Evolutionary conservation across 2,888 invertebrate genomes (phyloP), one percentile per base, ranked within the genome.

Genomic region (Schizotus pectinicornis): DNA sequence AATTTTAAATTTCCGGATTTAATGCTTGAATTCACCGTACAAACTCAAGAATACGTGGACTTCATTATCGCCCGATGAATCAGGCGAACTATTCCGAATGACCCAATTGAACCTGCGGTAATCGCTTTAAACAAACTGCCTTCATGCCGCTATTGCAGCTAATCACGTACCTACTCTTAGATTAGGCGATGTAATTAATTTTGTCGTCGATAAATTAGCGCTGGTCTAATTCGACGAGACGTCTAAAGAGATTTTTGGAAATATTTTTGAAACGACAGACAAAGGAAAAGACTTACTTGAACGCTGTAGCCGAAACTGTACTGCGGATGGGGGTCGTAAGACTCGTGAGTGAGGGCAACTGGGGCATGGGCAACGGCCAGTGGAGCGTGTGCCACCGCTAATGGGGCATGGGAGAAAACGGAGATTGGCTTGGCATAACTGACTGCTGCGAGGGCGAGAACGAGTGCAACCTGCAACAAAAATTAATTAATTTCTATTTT

Each of bases 231-330:
- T 38, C 11, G 38, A 38, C 22, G 3, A 22, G 5, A 37, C 22
- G 22, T 22, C 6, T 2, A 35, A 35, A n/a, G 9, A 35, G n/a
- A 35, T 35, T 35, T 6, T 9, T 35, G 6, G 3, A 35, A 9
- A 3, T 35, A 9, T 9, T 9, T 42, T 22, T 7, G 8, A n/a
- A n/a, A n/a, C n/a, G n/a, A n/a, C n/a, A n/a, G 14, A 9, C 13
- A 22, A 30, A 31, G 13, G 7, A 31, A 31, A 8, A 32, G 7
- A 47, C 53, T 45, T 64, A 74, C 74, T 59, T 70, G 63, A 9
- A 75, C 66, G 41, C 68, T 71, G 55, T 75, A 74, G 34, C 65
- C 64, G 51, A 70, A 75, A 45, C 67, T 70, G 63, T 74, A 75
- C 56, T 73, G 70, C 31, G 75, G 75, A 59, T 70, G 71, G 30